Conservation (phyloP, 2,888 invertebrate species). For the Atethmia centrago region DNA sequence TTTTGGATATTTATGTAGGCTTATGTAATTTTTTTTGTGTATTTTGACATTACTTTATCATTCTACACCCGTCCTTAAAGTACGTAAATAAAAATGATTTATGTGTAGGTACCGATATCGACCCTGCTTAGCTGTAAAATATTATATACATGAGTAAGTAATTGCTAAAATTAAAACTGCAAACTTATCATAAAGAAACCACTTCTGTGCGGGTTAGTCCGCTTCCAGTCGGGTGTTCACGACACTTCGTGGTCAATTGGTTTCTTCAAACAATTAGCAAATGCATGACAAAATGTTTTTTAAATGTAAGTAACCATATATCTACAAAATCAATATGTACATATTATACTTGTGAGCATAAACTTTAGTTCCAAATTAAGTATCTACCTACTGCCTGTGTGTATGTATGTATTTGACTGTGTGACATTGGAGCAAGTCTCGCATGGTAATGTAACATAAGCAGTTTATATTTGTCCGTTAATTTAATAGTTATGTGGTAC, state of each 20-base stretch:
- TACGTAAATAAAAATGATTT: not conserved
- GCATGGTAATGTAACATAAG: conserved; percentile 7
- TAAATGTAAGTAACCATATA: not conserved
- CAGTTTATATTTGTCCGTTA: not conserved
- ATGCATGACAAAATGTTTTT: conserved; percentile 56
- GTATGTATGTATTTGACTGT: conserved; percentile 1
- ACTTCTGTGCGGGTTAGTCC: conserved; percentile 51
- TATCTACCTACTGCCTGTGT: not conserved
- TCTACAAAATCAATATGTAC: conserved; percentile 35
- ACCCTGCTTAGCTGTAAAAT: conserved; percentile 29
- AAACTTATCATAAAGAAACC: conserved; percentile 47
- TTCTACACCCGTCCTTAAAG: not conserved
- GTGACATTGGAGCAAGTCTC: conserved; percentile 20
- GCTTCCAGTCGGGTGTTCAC: conserved; percentile 57
- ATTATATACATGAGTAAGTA: conserved; percentile 13
- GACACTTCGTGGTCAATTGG: conserved; percentile 52
- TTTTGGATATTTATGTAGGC: not conserved
- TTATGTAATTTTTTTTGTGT: not conserved
- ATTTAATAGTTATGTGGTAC: not conserved
- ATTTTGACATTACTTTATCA: not conserved
- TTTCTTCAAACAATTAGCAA: conserved; percentile 63
- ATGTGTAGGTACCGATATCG: conserved; percentile 4
- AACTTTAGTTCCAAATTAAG: conserved; percentile 8
- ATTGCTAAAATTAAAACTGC: conserved; percentile 42
- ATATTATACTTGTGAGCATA: not conserved